Percentiles rank a stretch among this genome's conserved stretches.
These are phyloP conservation scores for Mastomys natalensis DNA, from an alignment of 2,113 vertebrate genomes.

Conservation along the genomic window DNA sequence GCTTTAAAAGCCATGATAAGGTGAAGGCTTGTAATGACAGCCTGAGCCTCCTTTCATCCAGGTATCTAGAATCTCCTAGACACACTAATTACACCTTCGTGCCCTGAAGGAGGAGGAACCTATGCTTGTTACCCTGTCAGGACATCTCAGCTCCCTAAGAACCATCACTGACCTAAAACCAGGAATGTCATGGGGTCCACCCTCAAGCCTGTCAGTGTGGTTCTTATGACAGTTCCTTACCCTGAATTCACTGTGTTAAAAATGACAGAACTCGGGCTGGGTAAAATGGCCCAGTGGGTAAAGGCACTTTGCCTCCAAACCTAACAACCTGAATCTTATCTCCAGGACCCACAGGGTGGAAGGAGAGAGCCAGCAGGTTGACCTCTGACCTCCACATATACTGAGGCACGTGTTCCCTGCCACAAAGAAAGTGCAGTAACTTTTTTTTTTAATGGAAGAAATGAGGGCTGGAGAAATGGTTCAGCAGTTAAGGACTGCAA, in stretches of 20 bases:
- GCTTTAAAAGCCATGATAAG: constrained; percentile 73
- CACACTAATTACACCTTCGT: constrained; percentile 62
- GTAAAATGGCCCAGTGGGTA: background rate
- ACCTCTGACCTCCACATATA: background rate
- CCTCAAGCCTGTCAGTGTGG: background rate
- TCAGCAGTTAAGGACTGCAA: background rate
- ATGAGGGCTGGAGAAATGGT: background rate
- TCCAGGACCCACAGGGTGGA: background rate
- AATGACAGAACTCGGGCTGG: background rate
- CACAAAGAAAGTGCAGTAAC: background rate
- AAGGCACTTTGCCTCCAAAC: background rate
- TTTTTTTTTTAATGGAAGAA: background rate
- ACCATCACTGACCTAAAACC: background rate
- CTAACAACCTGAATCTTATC: too few relatives aligned
- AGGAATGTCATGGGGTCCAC: background rate
- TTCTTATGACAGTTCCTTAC: background rate
- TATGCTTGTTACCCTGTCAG: background rate
- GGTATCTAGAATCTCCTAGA: constrained; percentile 52
- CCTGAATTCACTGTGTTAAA: background rate
- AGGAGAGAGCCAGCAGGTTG: background rate
- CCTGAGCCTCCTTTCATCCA: constrained; percentile 65
- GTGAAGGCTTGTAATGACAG: constrained; percentile 60
- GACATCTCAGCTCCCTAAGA: background rate
- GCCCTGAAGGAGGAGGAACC: background rate
- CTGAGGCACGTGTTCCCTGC: background rate